Evolutionary conservation across 2,113 vertebrate genomes (phyloP).

Genomic region (Carassius carassius): DNA sequence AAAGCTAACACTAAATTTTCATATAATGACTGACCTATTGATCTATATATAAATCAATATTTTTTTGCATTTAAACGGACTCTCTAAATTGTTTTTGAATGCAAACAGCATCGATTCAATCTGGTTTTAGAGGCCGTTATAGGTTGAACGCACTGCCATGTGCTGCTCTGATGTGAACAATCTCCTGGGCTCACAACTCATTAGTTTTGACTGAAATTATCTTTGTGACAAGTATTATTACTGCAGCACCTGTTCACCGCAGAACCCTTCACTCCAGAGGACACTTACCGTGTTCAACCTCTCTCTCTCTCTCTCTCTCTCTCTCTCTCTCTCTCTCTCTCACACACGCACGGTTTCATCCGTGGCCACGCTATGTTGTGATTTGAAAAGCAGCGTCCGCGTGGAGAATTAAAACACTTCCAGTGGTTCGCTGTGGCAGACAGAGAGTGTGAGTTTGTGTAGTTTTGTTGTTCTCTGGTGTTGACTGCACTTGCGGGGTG

Average conservation of each 20-base stretch:
- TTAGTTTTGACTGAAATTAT: conserved; percentile 86
- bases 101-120: background rate
- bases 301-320: background rate
- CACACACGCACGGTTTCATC: background rate
- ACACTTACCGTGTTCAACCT: conserved; percentile 69
- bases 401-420: background rate
- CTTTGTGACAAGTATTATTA: conserved; percentile 84
- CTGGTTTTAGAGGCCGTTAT: background rate
- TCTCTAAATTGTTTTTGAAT: background rate
- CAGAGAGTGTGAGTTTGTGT: background rate
- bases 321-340: too few relatives aligned
- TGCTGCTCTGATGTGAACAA: conserved; percentile 69
- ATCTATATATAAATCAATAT: background rate
- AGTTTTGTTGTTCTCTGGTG: conserved; percentile 13
- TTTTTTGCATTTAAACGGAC: background rate
- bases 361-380: background rate
- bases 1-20: background rate
- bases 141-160: background rate
- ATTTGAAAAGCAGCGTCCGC: background rate
- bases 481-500: conserved; percentile 35
- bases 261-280: conserved; percentile 26
- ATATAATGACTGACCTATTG: background rate
- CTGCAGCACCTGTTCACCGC: conserved; percentile 77
- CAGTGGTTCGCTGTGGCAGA: background rate
- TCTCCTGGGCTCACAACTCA: conserved; percentile 77